These are phyloP conservation scores for Augiades crinisus DNA, from an alignment of 2,888 invertebrate species.

Conservation along the genomic window DNA sequence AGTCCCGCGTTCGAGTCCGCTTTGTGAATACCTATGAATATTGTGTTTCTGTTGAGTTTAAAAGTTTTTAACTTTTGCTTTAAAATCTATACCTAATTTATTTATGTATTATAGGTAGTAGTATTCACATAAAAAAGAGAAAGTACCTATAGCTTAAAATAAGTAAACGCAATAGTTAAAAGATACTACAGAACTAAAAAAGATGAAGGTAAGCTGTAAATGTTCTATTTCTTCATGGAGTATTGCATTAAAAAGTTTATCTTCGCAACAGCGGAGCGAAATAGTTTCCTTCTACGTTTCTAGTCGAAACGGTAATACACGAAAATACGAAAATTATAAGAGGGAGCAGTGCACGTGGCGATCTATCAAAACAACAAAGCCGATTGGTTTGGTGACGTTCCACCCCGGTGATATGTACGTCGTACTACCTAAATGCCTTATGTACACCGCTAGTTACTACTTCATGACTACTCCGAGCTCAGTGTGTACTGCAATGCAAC, in stretches of 20 bases:
- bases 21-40: too few relatives aligned
- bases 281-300: not conserved
- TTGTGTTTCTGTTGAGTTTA: not conserved
- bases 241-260: not conserved
- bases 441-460: conserved; percentile 81
- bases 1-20: conserved; percentile 5
- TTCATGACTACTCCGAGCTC: conserved; percentile 81
- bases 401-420: conserved; percentile 81
- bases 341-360: conserved; percentile 75
- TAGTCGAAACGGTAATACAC: conserved; percentile 18
- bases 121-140: too few relatives aligned
- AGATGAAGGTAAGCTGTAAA: too few relatives aligned
- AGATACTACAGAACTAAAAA: too few relatives aligned
- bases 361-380: conserved; percentile 80
- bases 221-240: not conserved
- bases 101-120: not conserved
- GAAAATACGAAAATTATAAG: conserved; percentile 45
- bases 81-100: not conserved
- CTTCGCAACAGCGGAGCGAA: not conserved
- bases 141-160: too few relatives aligned
- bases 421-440: conserved; percentile 82
- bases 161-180: too few relatives aligned
- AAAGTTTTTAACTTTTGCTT: not conserved
- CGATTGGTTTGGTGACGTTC: conserved; percentile 80
- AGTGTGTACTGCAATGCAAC: conserved; percentile 82